Percentiles rank a stretch among this genome's conserved stretches.
phyloP scores from a whole-genome alignment of 2,888 invertebrate species.

The Philopedon plagiatum region DNA sequence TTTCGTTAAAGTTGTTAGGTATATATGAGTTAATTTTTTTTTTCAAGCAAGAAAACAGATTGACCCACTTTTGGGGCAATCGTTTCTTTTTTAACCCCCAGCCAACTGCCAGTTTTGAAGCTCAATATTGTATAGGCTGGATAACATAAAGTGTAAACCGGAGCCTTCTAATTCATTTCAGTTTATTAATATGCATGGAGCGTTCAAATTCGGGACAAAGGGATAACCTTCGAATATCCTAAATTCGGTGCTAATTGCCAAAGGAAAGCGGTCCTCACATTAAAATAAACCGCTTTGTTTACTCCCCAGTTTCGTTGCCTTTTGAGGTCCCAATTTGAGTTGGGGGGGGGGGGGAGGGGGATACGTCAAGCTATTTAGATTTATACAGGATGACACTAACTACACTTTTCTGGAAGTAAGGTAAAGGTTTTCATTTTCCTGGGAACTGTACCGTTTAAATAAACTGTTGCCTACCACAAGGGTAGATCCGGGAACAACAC shows the following conservation, averaged over 20 bases:
- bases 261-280: constrained; percentile 19
- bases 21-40: no score
- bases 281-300: constrained; percentile 18
- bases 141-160: constrained; percentile 3
- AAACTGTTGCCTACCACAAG: no score
- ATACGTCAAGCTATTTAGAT: background rate
- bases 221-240: constrained; percentile 22
- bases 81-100: background rate
- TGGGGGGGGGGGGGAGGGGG: background rate
- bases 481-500: no score
- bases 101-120: background rate
- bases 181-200: constrained; percentile 23
- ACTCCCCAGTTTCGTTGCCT: constrained; percentile 3
- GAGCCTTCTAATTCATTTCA: constrained; percentile 17
- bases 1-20: no score
- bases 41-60: no score
- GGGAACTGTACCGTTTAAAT: no score
- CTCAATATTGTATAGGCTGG: background rate
- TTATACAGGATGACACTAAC: background rate
- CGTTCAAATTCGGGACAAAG: constrained; percentile 15
- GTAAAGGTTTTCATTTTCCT: no score
- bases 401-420: no score
- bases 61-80: background rate
- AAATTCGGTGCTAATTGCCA: constrained; percentile 20
- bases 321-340: constrained; percentile 2